A percentile compares a stretch with the other conserved stretches of the same genome.
Conservation (phyloP, 2,113 vertebrate genomes). For the Silurus meridionalis region DNA sequence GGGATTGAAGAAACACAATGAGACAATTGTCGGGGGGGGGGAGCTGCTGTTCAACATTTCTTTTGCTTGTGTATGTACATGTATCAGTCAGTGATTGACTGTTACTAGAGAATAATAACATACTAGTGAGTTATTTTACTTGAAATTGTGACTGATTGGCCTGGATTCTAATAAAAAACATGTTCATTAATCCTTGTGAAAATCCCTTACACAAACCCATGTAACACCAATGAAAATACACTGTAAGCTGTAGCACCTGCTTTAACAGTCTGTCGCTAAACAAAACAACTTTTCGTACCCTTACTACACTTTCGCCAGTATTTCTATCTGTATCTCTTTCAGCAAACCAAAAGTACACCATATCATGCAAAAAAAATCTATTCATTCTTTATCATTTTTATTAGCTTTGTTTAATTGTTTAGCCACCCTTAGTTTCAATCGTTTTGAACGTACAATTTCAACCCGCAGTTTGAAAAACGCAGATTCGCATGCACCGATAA, state of each 20-base stretch:
- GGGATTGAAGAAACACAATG: neutral
- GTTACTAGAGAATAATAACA: neutral
- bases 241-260: too few species aligned
- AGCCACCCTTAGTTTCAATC: neutral
- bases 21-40: neutral
- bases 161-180: neutral
- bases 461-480: conserved; percentile 8
- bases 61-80: neutral
- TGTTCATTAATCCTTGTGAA: too few species aligned
- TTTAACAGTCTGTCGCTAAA: too few species aligned
- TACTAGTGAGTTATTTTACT: neutral
- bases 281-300: too few species aligned
- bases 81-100: neutral
- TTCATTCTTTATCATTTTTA: too few species aligned
- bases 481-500: neutral
- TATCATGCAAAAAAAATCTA: too few species aligned
- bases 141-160: neutral
- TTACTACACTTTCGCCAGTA: too few species aligned
- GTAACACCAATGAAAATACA: too few species aligned
- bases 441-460: neutral
- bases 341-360: too few species aligned
- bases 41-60: conserved; percentile 24
- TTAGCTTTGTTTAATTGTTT: neutral
- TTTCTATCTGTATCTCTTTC: too few species aligned
- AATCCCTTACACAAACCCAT: neutral